phyloP scores from a whole-genome alignment of 37 sponge, comb jelly and placozoan genomes.

The Bolinopsis microptera region DNA sequence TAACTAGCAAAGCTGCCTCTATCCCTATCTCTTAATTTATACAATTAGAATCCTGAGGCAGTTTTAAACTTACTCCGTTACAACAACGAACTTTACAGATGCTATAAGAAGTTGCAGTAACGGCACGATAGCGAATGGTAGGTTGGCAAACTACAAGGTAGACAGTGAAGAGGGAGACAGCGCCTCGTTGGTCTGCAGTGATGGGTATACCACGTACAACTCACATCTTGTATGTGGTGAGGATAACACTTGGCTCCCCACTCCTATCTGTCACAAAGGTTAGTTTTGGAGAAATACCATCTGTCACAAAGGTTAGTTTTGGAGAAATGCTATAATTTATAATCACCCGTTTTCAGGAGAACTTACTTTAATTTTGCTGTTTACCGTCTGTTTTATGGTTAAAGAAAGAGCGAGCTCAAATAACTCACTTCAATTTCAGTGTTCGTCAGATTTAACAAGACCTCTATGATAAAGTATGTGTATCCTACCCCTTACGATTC shows the following conservation, averaged over 20 bases:
- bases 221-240: not conserved
- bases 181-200: not conserved
- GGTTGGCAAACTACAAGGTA: not conserved
- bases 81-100: no score
- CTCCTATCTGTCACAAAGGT: constrained; percentile 41
- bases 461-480: constrained; percentile 11
- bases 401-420: no score
- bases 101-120: not conserved
- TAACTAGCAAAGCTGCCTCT: not conserved
- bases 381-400: no score
- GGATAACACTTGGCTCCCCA: not conserved
- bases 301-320: constrained; percentile 26
- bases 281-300: not conserved
- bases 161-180: not conserved
- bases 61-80: no score
- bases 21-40: no score
- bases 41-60: no score
- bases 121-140: not conserved
- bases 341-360: not conserved
- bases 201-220: not conserved
- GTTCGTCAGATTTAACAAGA: not conserved
- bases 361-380: not conserved
- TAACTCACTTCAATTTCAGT: no score
- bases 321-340: no score
- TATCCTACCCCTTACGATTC: constrained; percentile 34